Base-by-base conservation (phyloP, 1,140 invertebrate species). In the Drosophila triauraria region DNA sequence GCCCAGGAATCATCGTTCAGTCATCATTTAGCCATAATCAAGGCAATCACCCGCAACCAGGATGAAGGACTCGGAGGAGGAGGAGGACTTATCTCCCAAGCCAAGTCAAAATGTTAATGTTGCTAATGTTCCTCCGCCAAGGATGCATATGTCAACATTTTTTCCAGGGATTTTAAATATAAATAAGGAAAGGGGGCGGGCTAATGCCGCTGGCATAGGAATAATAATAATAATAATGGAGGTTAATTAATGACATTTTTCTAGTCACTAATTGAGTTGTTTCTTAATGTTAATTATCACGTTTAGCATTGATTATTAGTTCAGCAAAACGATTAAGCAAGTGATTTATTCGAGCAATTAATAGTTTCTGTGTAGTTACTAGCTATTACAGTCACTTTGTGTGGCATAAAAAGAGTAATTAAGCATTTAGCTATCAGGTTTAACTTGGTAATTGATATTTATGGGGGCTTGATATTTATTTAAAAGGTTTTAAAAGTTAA, bases 21-120 rank as follows among this genome's bases (percentile, higher is more conserved):
- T 68, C 70, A 74, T 74, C 70, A 74, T 72, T 72, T 74, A 74
- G 68, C 70, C 69, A 72, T 74, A 74, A 74, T 74, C 70, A 74
- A 74, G 72, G 70, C 70, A 74, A 72, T 72, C 69, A 60, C 69
- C 69, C 69, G 69, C 69, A 72, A 70, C 67, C 61, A 53, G 67
- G 67, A 30, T 30, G 5, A 5, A 30, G 27, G 27, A 30, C 1
- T 7, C 27, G 51, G 17, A 13, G 30, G 4, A 23, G 17, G 17
- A 4, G 35, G 12, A 4, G 35, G 35, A 38, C 53, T 56, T 56
- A 56, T 56, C 53, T 56, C 8, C 20, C 53, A 3, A 44, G 67
- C 30, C 70, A 60, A 74, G 70, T 74, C 70, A 74, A 40, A 74
- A 74, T 60, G 70, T 74, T 74, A 74, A 74, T 74, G 70, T 74